These are phyloP conservation scores for Asbolus verrucosus DNA, from an alignment of 1,140 invertebrate species.

Conservation along the genomic window DNA sequence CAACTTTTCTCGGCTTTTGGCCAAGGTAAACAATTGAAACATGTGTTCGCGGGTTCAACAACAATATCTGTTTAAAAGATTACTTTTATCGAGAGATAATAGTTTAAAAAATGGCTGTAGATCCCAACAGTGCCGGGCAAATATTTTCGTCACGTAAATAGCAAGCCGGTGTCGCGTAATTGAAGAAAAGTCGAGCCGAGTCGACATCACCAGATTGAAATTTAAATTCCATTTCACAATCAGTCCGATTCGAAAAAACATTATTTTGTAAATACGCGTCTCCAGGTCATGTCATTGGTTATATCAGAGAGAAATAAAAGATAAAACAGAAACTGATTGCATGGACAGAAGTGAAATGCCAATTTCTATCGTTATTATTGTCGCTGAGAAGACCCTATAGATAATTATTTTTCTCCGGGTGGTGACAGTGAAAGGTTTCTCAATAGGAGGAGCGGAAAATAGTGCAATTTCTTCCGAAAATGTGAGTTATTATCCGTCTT, in stretches of 20 bases:
- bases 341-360: slow-evolving; percentile 33
- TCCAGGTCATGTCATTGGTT: slow-evolving; percentile 34
- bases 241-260: slow-evolving; percentile 10
- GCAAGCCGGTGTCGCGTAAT: no score
- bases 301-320: slow-evolving; percentile 21
- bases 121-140: no score
- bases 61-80: no score
- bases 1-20: not conserved
- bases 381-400: slow-evolving; percentile 35
- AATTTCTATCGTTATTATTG: slow-evolving; percentile 42
- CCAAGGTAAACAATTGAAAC: no score
- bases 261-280: slow-evolving; percentile 3
- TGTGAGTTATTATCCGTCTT: slow-evolving; percentile 9
- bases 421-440: slow-evolving; percentile 33
- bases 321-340: slow-evolving; percentile 13
- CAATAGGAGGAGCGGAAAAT: not conserved
- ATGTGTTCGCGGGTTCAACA: no score
- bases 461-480: slow-evolving; percentile 19
- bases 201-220: not conserved
- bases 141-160: not conserved
- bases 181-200: no score
- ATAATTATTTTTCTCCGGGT: slow-evolving; percentile 40
- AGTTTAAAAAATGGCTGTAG: no score
- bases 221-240: slow-evolving; percentile 7
- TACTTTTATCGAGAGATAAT: no score